A percentile compares a stretch with the other conserved stretches of the same genome.
Conservation (phyloP, 2,888 invertebrate genomes). For the Orthosia gracilis region DNA sequence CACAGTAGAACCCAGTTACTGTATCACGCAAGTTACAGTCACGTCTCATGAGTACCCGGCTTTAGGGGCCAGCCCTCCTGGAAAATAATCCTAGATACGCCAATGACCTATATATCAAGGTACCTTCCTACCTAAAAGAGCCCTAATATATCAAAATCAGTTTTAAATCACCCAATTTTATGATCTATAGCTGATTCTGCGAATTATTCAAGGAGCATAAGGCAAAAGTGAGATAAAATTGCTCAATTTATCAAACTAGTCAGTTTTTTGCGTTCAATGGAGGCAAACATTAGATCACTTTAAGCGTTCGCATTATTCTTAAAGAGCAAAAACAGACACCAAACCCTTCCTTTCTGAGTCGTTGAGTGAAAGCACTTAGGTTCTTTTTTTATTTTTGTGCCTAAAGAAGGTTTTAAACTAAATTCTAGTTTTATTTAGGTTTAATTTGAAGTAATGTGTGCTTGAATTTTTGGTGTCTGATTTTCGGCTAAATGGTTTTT, state of each 20-base stretch:
- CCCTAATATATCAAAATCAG: conserved; percentile 56
- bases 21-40: no score
- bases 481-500: neutral
- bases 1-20: no score
- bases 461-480: conserved; percentile 7
- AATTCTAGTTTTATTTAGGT: conserved; percentile 18
- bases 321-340: conserved; percentile 48
- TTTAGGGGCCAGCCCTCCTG: no score
- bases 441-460: conserved; percentile 14
- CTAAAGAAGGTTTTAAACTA: conserved; percentile 14
- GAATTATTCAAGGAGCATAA: conserved; percentile 58
- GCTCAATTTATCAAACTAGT: conserved; percentile 68
- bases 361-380: conserved; percentile 39
- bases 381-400: conserved; percentile 25
- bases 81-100: no score
- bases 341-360: conserved; percentile 43
- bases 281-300: conserved; percentile 65
- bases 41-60: no score
- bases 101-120: neutral
- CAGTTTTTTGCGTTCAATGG: conserved; percentile 66
- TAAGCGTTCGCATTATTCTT: conserved; percentile 65
- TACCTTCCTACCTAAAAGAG: neutral
- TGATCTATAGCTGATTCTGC: conserved; percentile 53
- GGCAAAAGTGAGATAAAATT: conserved; percentile 67
- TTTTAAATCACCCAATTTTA: conserved; percentile 44